Base-by-base conservation (phyloP, 2,888 invertebrate species). In the Iphiclides podalirius region DNA sequence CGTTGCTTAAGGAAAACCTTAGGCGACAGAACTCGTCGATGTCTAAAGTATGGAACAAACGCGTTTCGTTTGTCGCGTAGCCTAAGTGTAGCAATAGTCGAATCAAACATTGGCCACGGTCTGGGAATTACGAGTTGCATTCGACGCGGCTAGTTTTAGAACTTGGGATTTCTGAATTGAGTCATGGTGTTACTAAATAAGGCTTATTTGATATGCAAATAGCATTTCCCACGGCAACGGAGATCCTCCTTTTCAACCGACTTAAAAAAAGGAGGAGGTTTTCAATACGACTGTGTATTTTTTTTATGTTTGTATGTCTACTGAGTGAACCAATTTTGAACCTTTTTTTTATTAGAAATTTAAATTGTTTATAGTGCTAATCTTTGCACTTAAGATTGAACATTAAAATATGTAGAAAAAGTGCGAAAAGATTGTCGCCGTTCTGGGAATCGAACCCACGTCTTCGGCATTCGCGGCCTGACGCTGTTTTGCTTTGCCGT, bases 21-120 rank as follows among this genome's bases (percentile, higher is more conserved):
- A 20, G 4, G 14, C 34, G 2, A 23, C 20, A 9, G 17, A 13
- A 36, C 45, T 45, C 50, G 50, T 50, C 50, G 50, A 50, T 50
- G 50, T 50, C 45, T 50, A 45, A 50, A 45, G 45, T 50, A 50
- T 39, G 44, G 36, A 11, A 20, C 45, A 20, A 36, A 4, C 12
- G 23, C 7, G 9, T 4, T 23, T 12, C 4, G 4, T 26, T 23
- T 12, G 4, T 12, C 12, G 1, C 15, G 8, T 8, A 11, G 31
- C 6, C 11, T 14, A 15, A 31, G 20, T 20, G 7, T 6, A 15
- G 16, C 37, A 11, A 43, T 20, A 37, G n/a, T 23, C 17, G 14
- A 20, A 38, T 20, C 34, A 26, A 33, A 34, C 16, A 43, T 38
- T 49, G 8, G 38, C 42, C 33, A 7, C 33, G 17, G 31, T 31